Evolutionary conservation across 2,888 invertebrate species (phyloP), one percentile per base, ranked within the genome.

Genomic region (Drosophila mimica): DNA sequence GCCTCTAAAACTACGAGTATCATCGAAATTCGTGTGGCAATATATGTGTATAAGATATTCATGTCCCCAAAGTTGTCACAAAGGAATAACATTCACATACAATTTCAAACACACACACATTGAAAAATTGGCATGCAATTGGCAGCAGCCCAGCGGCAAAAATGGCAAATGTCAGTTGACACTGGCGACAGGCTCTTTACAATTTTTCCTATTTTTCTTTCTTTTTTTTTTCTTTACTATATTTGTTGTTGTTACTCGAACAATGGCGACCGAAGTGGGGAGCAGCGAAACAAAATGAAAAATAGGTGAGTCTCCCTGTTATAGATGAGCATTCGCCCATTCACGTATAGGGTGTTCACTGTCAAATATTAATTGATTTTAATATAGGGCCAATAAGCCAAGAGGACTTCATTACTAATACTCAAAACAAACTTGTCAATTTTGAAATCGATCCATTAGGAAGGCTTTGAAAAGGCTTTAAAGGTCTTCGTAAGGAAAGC

Each of bases 121-220:
- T 46, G 66, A 60, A 79, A 71, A 76, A 64, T 59, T 64, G 51
- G 54, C 73, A 54, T 71, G 64, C 72, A 70, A 72, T 81, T 83
- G 83, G 81, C 86, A 71, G 46, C 61, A 79, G 57, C 53, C 81
- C 83, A 81, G 79, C 49, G 61, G 38, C 66, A 43, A 56, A 66
- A 72, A 71, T 52, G 71, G 75, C 59, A 83, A 83, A 70, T 79
- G 76, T 59, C 81, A 79, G 70, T 69, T 67, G 74, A 83, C 79
- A 85, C 72, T 79, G 57, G 83, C 86, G 71, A 79, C 86, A 77
- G 79, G 64, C 70, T 69, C 74, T 70, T 71, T 52, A 70, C 69
- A 65, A 63, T 54, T 61, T 71, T 66, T 28, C n/a, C 34, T 76
- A 58, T 34, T 70, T 33, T 52, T 25, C 15, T 15, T 38, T 25